Conservation (phyloP, 2,113 vertebrate genomes). For the Hiodon tergisus region DNA sequence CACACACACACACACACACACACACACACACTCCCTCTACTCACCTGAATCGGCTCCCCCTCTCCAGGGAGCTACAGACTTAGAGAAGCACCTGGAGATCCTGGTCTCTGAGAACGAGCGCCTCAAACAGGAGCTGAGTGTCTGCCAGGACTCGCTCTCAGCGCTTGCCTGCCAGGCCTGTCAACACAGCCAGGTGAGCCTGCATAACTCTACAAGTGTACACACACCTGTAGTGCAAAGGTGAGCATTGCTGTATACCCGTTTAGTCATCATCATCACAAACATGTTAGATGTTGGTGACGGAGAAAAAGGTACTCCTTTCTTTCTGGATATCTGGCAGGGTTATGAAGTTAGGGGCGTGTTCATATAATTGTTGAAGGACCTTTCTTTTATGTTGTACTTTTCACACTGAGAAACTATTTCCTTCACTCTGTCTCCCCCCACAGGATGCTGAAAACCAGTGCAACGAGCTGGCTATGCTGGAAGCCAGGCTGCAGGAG, state of each 20-base stretch:
- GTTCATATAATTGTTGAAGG: too few relatives aligned
- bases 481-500: constrained; percentile 63
- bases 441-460: constrained; percentile 38
- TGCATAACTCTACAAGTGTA: not conserved
- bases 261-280: too few relatives aligned
- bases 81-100: constrained; percentile 86
- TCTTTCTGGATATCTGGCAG: too few relatives aligned
- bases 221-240: too few relatives aligned
- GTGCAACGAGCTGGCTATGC: constrained; percentile 31
- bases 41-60: not conserved
- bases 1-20: too few relatives aligned
- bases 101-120: constrained; percentile 80
- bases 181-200: constrained; percentile 65
- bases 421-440: not conserved
- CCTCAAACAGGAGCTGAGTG: constrained; percentile 78
- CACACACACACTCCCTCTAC: not conserved
- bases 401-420: not conserved
- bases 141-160: constrained; percentile 38
- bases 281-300: too few relatives aligned
- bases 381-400: not conserved
- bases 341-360: too few relatives aligned
- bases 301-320: too few relatives aligned
- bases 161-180: constrained; percentile 52
- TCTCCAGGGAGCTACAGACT: constrained; percentile 78
- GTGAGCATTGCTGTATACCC: too few relatives aligned